phyloP scores from a whole-genome alignment of 2,113 vertebrate genomes.

The Camelus dromedarius region DNA sequence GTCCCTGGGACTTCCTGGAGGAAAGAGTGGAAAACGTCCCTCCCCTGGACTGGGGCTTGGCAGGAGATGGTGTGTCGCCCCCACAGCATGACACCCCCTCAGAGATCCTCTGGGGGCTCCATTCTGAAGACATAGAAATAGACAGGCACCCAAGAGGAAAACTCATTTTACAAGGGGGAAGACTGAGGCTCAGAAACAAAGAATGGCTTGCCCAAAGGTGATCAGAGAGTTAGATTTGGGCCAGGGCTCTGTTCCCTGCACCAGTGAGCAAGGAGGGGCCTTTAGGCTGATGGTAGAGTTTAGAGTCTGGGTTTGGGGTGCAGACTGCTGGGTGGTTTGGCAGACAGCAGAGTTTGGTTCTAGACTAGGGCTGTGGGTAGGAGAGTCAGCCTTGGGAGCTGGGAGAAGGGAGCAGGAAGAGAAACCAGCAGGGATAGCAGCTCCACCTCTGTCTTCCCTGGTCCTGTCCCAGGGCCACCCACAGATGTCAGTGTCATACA shows the following conservation, averaged over 20 bases:
- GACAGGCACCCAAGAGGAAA: too few species aligned
- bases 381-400: not conserved
- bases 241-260: not conserved
- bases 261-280: not conserved
- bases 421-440: not conserved
- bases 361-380: not conserved
- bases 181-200: not conserved
- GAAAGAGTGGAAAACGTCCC: constrained; percentile 35
- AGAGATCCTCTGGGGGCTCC: constrained; percentile 29
- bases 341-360: not conserved
- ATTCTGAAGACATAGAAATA: constrained; percentile 17
- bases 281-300: not conserved
- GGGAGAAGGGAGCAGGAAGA: not conserved
- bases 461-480: not conserved
- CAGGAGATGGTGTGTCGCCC: constrained; percentile 51
- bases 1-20: constrained; percentile 46
- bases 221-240: not conserved
- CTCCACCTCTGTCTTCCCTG: not conserved
- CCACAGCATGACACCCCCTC: constrained; percentile 42
- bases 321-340: not conserved
- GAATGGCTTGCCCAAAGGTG: not conserved
- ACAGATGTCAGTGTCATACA: not conserved
- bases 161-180: not conserved
- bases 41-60: constrained; percentile 46
- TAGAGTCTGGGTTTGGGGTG: not conserved